phyloP scores from a whole-genome alignment of 2,113 vertebrate genomes.

The Chlorodrepanis virens region DNA sequence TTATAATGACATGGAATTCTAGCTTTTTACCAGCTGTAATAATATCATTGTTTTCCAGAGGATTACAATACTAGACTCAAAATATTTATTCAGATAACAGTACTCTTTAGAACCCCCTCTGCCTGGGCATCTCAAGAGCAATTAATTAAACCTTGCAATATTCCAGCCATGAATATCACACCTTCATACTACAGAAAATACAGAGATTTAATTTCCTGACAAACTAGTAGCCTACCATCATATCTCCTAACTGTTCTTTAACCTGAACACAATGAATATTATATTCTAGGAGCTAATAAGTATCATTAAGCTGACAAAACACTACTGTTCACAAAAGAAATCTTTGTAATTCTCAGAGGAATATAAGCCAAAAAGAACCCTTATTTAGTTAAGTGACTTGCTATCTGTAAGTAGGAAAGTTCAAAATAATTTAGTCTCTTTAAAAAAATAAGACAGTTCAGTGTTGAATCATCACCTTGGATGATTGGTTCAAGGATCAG shows the following conservation, averaged over 20 bases:
- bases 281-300: background rate
- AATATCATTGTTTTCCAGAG: background rate
- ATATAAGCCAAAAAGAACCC: background rate
- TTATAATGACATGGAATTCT: background rate
- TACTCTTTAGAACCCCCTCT: background rate
- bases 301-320: background rate
- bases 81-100: background rate
- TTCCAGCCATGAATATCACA: background rate
- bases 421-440: conserved; percentile 23
- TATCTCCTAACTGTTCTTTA: background rate
- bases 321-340: background rate
- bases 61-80: background rate
- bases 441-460: background rate
- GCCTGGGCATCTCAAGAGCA: background rate
- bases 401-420: background rate
- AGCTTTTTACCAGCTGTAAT: background rate
- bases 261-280: background rate
- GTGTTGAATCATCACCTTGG: background rate
- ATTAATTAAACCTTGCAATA: background rate
- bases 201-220: background rate
- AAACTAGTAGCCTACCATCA: background rate
- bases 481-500: background rate
- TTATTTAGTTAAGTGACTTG: background rate
- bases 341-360: background rate
- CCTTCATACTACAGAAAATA: background rate